Percentiles rank a stretch among this genome's conserved stretches.
Evolutionary conservation across 2,888 invertebrate species (phyloP).

Genomic region (Blastobasis lacticolella): DNA sequence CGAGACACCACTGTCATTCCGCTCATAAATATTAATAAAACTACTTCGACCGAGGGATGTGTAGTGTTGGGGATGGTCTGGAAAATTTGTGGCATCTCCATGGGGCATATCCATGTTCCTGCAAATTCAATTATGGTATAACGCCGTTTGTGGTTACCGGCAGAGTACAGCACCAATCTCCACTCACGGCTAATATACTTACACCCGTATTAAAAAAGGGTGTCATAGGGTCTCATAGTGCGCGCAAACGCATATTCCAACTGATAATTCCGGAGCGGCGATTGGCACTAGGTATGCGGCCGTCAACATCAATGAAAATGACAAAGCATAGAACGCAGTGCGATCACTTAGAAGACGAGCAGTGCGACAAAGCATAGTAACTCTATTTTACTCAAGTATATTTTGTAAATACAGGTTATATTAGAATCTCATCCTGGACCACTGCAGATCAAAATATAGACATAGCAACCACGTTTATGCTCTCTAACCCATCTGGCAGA

Average conservation of each 20-base stretch:
- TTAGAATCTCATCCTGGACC: too few relatives aligned
- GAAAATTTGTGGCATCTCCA: neutral
- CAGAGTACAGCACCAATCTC: neutral
- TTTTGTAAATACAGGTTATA: too few relatives aligned
- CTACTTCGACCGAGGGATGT: slow-evolving; percentile 19
- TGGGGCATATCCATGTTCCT: neutral
- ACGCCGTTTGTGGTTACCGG: neutral
- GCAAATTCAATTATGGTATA: neutral
- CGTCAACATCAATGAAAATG: neutral
- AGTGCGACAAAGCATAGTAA: neutral
- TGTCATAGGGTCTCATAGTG: too few relatives aligned
- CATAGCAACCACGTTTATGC: too few relatives aligned
- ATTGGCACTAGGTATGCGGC: too few relatives aligned
- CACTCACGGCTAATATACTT: neutral
- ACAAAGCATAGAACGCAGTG: neutral
- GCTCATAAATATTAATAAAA: slow-evolving; percentile 35
- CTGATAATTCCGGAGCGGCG: too few relatives aligned
- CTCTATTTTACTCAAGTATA: neutral
- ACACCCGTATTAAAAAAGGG: neutral
- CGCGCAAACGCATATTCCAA: too few relatives aligned
- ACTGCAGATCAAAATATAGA: too few relatives aligned
- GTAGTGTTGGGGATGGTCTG: neutral
- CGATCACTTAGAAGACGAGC: neutral
- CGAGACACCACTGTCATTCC: slow-evolving; percentile 28
- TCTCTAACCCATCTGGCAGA: too few relatives aligned